Evolutionary conservation across 2,113 vertebrate genomes (phyloP), one percentile per base, ranked within the genome.

Genomic region (Myotis davidii): DNA sequence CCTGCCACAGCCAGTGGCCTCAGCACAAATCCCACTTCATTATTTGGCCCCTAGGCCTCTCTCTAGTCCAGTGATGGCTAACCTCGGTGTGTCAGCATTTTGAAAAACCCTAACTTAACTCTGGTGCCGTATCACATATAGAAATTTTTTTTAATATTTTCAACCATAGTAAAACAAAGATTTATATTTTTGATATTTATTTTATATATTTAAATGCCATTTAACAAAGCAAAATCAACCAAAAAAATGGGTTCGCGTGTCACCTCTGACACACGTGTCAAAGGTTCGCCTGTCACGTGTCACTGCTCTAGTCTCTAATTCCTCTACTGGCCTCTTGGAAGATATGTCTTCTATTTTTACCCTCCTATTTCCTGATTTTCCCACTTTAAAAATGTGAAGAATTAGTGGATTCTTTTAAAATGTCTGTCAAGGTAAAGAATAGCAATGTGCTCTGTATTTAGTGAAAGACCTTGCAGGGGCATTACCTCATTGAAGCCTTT

Each of bases 321-420:
- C 13, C 50, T 88, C 37, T 32, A 54, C 16, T 20, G 21, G 11
- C 32, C 72, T 87, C 32, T 91, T 67, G 34, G 42, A 86, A 90
- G 83, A 48, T 37, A 20, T 25, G 1, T 56, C 72, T 81, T 90
- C 84, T 79, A 45, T 93, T 88, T 92, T 95, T 90, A 74, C n/a
- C 14, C 27, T 83, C 37, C 27, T 27, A 14, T 84, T 82, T 85
- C 37, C 20, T 77, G n/a, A n/a, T 61, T 45, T 89, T 85, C 85
- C 21, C 27, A 59, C 39, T 76, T 93, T 16, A 52, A 87, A 95
- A 65, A 91, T 42, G 6, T 65, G n/a, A 93, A 61, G 45, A 82
- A 74, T 88, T 70, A 70, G 10, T 78, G 42, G 11, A 64, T 82
- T 79, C 25, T 88, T 81, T 76, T 61, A 61, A 87, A 94, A 59